Evolutionary conservation across 1,140 invertebrate genomes (phyloP), one percentile per base, ranked within the genome.

Genomic region (Rhagoletis pomonella): DNA sequence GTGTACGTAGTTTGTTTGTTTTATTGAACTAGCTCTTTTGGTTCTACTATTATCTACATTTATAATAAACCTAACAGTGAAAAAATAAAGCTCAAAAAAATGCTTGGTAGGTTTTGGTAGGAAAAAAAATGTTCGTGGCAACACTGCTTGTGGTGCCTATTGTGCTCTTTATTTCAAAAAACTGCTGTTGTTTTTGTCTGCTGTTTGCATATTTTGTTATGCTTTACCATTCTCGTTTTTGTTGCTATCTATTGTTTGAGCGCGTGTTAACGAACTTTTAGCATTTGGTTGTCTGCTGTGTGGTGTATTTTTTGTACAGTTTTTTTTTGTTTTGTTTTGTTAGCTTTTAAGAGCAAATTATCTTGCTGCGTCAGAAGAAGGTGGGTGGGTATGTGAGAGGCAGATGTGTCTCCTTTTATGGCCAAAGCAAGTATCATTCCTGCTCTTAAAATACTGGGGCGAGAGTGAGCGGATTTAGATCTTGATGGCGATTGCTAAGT

Each of bases 191-290:
- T 17, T n/a, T n/a, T 62, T 62, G 60, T 14, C 5, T 62, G 0
- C n/a, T 62, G 60, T 1, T 73, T 73, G 69, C 7, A 17, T 73
- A 9, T 17, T 47, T 73, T 73, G 39, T 73, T 73, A 47, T 73
- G 39, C 4, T 47, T 47, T 73, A 5, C 44, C 29, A 39, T 44
- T 47, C 42, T 47, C 47, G 7, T 47, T 44, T 3, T 73, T 73
- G 17, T 47, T 73, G 39, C n/a, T 73, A 73, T 50, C 73, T 81
- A 81, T 81, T 81, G 73, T 81, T 81, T 29, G 73, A 81, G 17
- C 73, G 73, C 44, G 73, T 81, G 73, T 81, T 81, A 81, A 81
- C 73, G 73, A 81, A 81, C 73, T 81, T 81, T 81, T 7, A 17
- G n/a, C 44, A 81, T 81, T 58, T 81, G 19, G 73, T 55, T 50